Base-by-base conservation (phyloP, 2,888 invertebrate species). In the Drosophila acutilabella region DNA sequence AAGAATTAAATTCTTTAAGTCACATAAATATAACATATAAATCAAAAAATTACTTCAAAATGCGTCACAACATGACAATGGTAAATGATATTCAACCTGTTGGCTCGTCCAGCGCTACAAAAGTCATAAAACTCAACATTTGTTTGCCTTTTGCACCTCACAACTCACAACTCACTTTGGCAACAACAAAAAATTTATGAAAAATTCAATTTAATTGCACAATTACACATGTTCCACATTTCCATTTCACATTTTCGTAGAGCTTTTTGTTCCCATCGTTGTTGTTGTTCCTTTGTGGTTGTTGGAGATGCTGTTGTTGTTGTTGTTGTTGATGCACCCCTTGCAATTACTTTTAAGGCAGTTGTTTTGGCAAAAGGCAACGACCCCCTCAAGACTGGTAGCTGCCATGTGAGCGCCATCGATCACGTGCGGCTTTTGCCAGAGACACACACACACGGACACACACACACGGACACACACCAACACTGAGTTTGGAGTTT, bases 121-220 rank as follows among this genome's bases (percentile, higher is more conserved):
- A 54, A 58, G 48, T 51, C 50, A 64, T 69, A 64, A 57, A 67
- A 69, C 23, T 58, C 47, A 23, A 23, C 78, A 68, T 74, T 74
- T 70, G 65, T 67, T 65, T 53, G 69, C 51, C 73, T 61, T 68
- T 52, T 53, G 45, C 57, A 57, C 57, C 56, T 50, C 69, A 33
- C 33, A 33, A 33, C 57, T 66, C 64, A 60, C 67, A 67, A 58
- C 67, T 71, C 45, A 64, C 56, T 30, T 51, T 58, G 48, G 20
- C 62, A 64, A 71, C 67, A 36, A 30, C 30, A 58, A 68, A 75
- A 82, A 82, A 90, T 89, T 89, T 91, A 91, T 91, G 87, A 91
- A 91, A 91, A 91, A 92, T 92, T 92, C 91, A 92, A 91, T 91
- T 92, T 91, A 91, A 92, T 90, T 91, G 88, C 88, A 80, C 87